Evolutionary conservation across 2,888 invertebrate genomes (phyloP).

Genomic region (Didymodactylos carnosus): DNA sequence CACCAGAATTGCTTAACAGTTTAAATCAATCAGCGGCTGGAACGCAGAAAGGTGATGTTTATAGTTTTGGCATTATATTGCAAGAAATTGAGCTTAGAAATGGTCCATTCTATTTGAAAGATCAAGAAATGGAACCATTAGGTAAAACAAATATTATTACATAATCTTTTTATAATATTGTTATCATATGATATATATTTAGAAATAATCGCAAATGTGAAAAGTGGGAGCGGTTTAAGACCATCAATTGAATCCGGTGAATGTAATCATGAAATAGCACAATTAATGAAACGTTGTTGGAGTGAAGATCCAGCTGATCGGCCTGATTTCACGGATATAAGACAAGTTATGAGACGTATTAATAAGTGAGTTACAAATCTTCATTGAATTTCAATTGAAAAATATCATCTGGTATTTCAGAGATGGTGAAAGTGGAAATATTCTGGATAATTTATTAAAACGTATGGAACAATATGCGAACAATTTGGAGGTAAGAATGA

Average conservation of each 20-base stretch:
- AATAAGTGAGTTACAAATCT: conserved; percentile 1
- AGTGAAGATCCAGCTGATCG: conserved; percentile 16
- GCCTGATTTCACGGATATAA: conserved; percentile 22
- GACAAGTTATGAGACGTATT: conserved; percentile 13
- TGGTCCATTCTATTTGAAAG: conserved; percentile 27
- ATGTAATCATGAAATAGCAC: conserved; percentile 14
- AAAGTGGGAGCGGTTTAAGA: neutral
- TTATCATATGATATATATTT: neutral
- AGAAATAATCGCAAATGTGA: neutral
- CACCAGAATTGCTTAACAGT: conserved; percentile 57
- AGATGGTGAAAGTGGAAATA: conserved; percentile 45
- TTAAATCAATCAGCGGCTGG: conserved; percentile 23
- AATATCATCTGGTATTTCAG: conserved; percentile 37
- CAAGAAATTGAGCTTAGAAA: conserved; percentile 56
- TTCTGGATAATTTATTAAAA: conserved; percentile 64
- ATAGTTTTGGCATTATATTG: conserved; percentile 69
- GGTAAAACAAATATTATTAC: neutral
- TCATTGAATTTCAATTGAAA: neutral
- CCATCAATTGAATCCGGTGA: conserved; percentile 13
- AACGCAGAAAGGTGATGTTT: conserved; percentile 41
- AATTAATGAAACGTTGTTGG: conserved; percentile 14
- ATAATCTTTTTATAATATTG: neutral
- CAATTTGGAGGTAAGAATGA: conserved; percentile 55
- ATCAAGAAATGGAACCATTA: conserved; percentile 16
- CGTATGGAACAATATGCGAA: conserved; percentile 99